Conservation (phyloP, 2,888 invertebrate species). For the Drosophila neonasuta region DNA sequence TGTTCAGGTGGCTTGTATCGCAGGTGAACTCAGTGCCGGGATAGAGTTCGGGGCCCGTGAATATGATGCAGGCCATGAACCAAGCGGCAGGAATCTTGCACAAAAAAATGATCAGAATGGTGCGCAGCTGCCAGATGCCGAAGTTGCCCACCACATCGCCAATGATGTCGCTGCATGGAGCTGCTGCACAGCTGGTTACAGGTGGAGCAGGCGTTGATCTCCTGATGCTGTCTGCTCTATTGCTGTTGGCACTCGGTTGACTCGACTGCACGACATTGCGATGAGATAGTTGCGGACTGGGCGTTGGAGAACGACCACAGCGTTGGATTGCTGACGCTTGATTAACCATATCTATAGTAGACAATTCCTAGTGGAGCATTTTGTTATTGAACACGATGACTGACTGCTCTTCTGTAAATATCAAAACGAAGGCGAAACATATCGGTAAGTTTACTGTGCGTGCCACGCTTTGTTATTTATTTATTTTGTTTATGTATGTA, state of each 20-base stretch:
- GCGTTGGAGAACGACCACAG: constrained; percentile 40
- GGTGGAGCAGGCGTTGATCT: not conserved
- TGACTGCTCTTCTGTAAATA: constrained; percentile 7
- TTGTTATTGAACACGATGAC: constrained; percentile 33
- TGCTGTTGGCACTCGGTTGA: not conserved
- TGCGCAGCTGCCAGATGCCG: constrained; percentile 82
- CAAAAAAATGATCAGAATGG: constrained; percentile 81
- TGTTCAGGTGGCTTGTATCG: constrained; percentile 53
- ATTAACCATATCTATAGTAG: constrained; percentile 49
- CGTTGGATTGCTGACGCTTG: constrained; percentile 41
- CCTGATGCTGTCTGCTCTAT: not conserved
- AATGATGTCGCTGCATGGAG: constrained; percentile 69
- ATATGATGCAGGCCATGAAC: constrained; percentile 83
- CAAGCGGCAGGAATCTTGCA: constrained; percentile 83
- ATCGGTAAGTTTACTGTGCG: constrained; percentile 41
- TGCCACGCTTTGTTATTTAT: constrained; percentile 40
- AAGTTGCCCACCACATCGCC: constrained; percentile 81
- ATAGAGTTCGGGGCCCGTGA: constrained; percentile 82
- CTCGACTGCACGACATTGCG: constrained; percentile 34
- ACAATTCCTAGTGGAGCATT: constrained; percentile 47
- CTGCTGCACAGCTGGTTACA: not conserved
- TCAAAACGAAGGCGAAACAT: not conserved
- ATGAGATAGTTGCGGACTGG: constrained; percentile 60
- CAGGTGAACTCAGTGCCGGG: constrained; percentile 75
- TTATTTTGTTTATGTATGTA: constrained; percentile 44